These are phyloP conservation scores for Mythimna pallens DNA, from an alignment of 2,888 invertebrate species.

Conservation along the genomic window DNA sequence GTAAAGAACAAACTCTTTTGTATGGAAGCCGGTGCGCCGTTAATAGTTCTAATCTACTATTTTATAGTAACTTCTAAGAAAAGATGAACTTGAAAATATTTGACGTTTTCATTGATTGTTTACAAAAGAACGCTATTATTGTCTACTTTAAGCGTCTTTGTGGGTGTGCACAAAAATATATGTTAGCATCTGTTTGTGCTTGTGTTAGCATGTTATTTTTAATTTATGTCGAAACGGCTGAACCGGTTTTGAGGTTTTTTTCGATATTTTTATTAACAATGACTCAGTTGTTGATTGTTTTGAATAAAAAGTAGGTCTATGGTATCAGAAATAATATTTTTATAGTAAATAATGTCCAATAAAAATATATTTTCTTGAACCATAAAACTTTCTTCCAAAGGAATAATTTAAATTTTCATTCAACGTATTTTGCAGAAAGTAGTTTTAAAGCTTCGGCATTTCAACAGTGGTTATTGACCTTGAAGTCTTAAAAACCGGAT, in stretches of 20 bases:
- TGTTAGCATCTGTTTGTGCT: slow-evolving; percentile 11
- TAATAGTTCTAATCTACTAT: neutral
- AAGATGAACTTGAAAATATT: neutral
- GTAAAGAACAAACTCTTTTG: neutral
- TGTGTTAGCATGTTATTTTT: slow-evolving; percentile 20
- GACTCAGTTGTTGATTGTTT: slow-evolving; percentile 15
- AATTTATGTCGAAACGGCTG: slow-evolving; percentile 8
- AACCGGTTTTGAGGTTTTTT: slow-evolving; percentile 29
- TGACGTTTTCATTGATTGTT: slow-evolving; percentile 2
- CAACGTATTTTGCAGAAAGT: neutral
- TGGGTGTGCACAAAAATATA: no score
- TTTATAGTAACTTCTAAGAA: neutral
- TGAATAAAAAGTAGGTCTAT: slow-evolving; percentile 28
- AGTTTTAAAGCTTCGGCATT: neutral
- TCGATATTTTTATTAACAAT: slow-evolving; percentile 17
- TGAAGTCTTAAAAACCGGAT: slow-evolving; percentile 29
- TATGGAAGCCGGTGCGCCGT: neutral
- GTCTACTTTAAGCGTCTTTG: neutral
- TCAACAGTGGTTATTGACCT: slow-evolving; percentile 29
- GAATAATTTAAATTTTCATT: neutral
- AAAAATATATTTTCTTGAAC: neutral
- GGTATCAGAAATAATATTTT: neutral
- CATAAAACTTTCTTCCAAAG: no score
- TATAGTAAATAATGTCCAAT: neutral
- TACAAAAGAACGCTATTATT: neutral